phyloP scores from a whole-genome alignment of 37 sponge, comb jelly and placozoan species.

The Crambe crambe region DNA sequence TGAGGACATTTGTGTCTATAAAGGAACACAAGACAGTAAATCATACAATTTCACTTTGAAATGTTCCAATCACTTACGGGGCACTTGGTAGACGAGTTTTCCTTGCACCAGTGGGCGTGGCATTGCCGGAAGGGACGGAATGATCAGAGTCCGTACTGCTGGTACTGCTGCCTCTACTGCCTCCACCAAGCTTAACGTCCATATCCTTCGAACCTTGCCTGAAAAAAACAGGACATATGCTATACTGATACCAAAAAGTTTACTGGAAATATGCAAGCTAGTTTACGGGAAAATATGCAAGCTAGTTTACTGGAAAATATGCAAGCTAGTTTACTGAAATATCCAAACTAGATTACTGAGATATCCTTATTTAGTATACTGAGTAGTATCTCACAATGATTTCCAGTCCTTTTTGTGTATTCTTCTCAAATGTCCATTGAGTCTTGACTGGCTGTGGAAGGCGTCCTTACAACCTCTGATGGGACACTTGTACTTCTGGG shows the following conservation, averaged over 20 bases:
- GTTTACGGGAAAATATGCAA: background rate
- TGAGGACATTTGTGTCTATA: slow-evolving; percentile 34
- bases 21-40: background rate
- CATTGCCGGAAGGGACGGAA: background rate
- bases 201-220: background rate
- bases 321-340: background rate
- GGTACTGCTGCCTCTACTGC: slow-evolving; percentile 22
- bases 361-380: background rate
- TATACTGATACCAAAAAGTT: too few species aligned
- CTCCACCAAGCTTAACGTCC: background rate
- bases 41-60: background rate
- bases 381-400: slow-evolving; percentile 38
- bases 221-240: background rate
- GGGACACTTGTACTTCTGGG: slow-evolving; percentile 61
- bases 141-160: slow-evolving; percentile 25
- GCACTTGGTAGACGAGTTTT: background rate
- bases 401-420: slow-evolving; percentile 70
- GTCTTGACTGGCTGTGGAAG: slow-evolving; percentile 62
- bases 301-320: background rate
- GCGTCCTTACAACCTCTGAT: slow-evolving; percentile 66
- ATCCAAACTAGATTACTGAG: background rate
- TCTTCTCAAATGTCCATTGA: slow-evolving; percentile 63
- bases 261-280: background rate
- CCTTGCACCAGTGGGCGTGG: background rate
- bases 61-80: background rate